Evolutionary conservation across 2,113 vertebrate genomes (phyloP), one percentile per base, ranked within the genome.

Genomic region (Chauna torquata): DNA sequence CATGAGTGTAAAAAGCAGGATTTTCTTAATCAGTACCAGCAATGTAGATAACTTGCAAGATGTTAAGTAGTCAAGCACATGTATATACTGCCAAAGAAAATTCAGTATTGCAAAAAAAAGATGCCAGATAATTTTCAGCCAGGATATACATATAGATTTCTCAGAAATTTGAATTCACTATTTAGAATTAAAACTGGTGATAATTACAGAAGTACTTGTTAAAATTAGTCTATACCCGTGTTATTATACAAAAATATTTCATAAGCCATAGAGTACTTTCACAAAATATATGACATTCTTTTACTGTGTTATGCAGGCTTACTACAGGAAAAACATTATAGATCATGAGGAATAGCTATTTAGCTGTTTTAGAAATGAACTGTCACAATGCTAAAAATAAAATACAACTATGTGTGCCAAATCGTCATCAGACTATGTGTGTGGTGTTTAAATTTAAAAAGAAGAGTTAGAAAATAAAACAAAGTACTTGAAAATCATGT

Each of bases 311-410:
- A 61, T n/a, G 24, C 49, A 91, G 54, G 30, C 44, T 78, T 75
- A 61, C 18, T 87, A 72, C 44, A 92, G 90, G 71, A 86, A 47
- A 27, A 64, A 40, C 12, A 24, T 81, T 72, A 27, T 7, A 82
- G 44, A 40, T 45, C 8, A 79, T 34, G 34, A 84, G 44, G 65
- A 91, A 72, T 32, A 89, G 36, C 40, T 64, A 16, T 61, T 69
- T 36, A 69, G 61, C 66, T 87, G 70, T 52, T 91, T 83, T 66
- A 75, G 86, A 92, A 88, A 68, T 42, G 11, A 59, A 76, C 50
- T 85, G 69, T 77, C 47, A 45, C 38, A 40, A 44, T 50, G 50
- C 49, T 85, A 94, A 94, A 93, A 96, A 93, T 90, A 94, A 94
- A 95, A 83, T 64, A 58, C 58, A 90, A 70, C 54, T 40, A 9